A percentile compares a stretch with the other conserved stretches of the same genome.
Evolutionary conservation across 2,888 invertebrate species (phyloP).

Genomic region (Trichopria drosophilae): DNA sequence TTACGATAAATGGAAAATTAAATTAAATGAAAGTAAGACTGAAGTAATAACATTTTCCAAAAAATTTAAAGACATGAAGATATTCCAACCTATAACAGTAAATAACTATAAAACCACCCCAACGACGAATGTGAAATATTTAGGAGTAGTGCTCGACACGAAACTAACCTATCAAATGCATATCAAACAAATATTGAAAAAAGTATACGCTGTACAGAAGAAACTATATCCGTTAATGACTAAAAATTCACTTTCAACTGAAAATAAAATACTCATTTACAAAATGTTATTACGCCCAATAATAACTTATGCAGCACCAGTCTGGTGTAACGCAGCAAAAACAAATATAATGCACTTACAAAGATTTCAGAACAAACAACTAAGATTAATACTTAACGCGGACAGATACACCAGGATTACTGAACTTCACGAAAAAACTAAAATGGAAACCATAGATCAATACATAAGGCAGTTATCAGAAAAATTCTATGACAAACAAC

Average conservation of each 20-base stretch:
- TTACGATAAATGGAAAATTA: constrained; percentile 26
- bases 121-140: too few species aligned
- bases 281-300: constrained; percentile 37
- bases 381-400: too few species aligned
- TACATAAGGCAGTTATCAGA: too few species aligned
- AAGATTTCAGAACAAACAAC: too few species aligned
- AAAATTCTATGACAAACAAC: too few species aligned
- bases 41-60: constrained; percentile 25
- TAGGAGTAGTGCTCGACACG: too few species aligned
- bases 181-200: too few species aligned
- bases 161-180: constrained; percentile 29
- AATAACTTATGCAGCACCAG: too few species aligned
- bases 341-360: constrained; percentile 30
- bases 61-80: constrained; percentile 20
- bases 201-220: constrained; percentile 5
- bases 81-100: too few species aligned
- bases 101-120: too few species aligned
- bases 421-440: constrained; percentile 24
- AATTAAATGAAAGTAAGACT: neutral
- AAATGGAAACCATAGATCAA: too few species aligned
- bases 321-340: constrained; percentile 34
- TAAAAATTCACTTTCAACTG: too few species aligned
- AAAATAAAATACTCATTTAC: constrained; percentile 39
- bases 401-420: constrained; percentile 23
- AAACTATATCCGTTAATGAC: constrained; percentile 35